Percentiles rank a stretch among this genome's conserved stretches.
These are phyloP conservation scores for Luperina nickerlii DNA, from an alignment of 2,888 invertebrate species.

Conservation along the genomic window DNA sequence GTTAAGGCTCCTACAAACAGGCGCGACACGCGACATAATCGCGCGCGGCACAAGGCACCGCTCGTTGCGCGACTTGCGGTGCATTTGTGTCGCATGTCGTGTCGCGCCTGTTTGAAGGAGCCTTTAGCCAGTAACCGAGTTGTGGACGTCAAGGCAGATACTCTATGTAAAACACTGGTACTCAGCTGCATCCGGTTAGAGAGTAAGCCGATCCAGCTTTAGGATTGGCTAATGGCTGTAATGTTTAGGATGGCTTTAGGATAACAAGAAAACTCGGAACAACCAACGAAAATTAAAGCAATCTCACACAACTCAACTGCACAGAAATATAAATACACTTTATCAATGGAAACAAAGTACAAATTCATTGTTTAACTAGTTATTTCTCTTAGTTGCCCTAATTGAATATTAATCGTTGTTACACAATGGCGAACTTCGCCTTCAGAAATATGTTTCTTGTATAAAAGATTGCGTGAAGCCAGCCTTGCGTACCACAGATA, in stretches of 20 bases:
- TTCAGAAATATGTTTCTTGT: conserved; percentile 56
- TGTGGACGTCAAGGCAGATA: not conserved
- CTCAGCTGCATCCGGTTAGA: not conserved
- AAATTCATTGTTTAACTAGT: conserved; percentile 31
- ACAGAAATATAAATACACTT: conserved; percentile 11
- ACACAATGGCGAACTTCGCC: conserved; percentile 51
- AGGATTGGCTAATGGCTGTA: too few species aligned
- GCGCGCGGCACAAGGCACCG: too few species aligned
- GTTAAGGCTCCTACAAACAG: not conserved
- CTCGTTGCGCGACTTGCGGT: too few species aligned
- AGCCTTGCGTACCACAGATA: conserved; percentile 44
- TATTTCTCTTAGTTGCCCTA: conserved; percentile 49
- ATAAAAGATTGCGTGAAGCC: conserved; percentile 56
- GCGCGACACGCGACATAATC: too few species aligned
- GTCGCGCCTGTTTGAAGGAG: too few species aligned
- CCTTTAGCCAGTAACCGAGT: not conserved
- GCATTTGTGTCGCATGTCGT: too few species aligned
- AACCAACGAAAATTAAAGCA: not conserved
- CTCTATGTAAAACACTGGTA: not conserved
- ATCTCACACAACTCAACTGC: not conserved
- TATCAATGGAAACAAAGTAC: conserved; percentile 27
- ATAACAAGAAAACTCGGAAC: not conserved
- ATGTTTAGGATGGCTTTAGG: too few species aligned
- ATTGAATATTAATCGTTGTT: conserved; percentile 53
- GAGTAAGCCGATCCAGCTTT: not conserved